Percentiles rank a stretch among this genome's conserved stretches.
These are phyloP conservation scores for Turritopsis dohrnii DNA, from an alignment of 30 jellyfish, hydroid and myxozoan species.

Conservation along the genomic window DNA sequence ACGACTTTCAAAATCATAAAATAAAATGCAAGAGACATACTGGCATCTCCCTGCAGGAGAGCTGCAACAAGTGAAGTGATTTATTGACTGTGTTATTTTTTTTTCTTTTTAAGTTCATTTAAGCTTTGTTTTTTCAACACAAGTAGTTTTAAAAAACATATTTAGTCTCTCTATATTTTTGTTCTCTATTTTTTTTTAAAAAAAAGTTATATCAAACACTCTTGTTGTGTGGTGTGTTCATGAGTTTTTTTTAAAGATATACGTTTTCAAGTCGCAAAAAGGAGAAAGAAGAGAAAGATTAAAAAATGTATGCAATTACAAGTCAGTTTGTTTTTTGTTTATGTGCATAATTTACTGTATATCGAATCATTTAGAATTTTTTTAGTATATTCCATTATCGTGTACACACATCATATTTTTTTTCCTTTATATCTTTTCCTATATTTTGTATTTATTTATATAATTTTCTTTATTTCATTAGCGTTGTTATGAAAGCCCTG, in stretches of 20 bases:
- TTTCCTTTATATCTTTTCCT: not conserved
- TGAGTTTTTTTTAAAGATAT: not conserved
- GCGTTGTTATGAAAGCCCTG: not conserved
- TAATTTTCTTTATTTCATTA: not conserved
- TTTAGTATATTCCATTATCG: not conserved
- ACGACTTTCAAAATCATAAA: too few species aligned
- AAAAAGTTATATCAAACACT: not conserved
- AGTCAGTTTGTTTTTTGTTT: not conserved
- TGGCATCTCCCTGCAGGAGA: not conserved
- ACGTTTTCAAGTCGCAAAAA: not conserved
- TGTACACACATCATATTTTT: too few species aligned
- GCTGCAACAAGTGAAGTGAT: not conserved
- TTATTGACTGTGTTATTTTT: conserved; percentile 12
- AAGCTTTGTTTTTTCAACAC: not conserved
- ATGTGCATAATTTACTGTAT: not conserved
- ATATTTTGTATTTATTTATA: too few species aligned
- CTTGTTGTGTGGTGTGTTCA: too few species aligned
- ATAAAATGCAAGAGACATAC: too few species aligned
- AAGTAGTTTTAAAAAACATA: not conserved
- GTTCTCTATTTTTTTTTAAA: too few species aligned
- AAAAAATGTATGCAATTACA: not conserved
- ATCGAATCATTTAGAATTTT: not conserved
- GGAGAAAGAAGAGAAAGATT: not conserved
- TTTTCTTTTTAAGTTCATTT: not conserved
- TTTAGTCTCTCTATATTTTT: not conserved